phyloP scores from a whole-genome alignment of 1,140 invertebrate genomes.

The Helicoverpa armigera region DNA sequence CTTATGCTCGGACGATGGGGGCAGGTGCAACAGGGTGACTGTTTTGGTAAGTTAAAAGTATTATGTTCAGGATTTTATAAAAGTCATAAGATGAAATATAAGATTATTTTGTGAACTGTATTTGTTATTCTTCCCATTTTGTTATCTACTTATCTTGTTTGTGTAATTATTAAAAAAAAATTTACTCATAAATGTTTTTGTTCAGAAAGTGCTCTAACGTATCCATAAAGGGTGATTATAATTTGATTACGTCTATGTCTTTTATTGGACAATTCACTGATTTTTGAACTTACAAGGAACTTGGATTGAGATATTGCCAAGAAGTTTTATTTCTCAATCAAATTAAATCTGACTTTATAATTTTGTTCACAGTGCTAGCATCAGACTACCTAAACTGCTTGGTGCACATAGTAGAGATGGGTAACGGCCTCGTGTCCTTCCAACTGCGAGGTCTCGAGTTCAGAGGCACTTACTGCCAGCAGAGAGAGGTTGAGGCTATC shows the following conservation, averaged over 20 bases:
- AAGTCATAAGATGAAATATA: too few species aligned
- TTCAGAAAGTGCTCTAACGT: background rate
- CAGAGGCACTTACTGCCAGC: constrained; percentile 99
- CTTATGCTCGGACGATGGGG: constrained; percentile 97
- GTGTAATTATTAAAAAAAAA: too few species aligned
- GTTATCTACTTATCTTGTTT: too few species aligned
- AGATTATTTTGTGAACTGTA: too few species aligned
- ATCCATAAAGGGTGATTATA: background rate
- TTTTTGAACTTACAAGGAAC: too few species aligned
- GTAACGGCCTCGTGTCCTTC: constrained; percentile 99
- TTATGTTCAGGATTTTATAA: too few species aligned
- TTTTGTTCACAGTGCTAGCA: constrained; percentile 91
- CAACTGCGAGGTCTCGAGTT: constrained; percentile 99
- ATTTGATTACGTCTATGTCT: background rate
- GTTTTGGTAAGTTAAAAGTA: constrained; percentile 89
- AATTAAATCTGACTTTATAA: too few species aligned
- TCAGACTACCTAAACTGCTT: constrained; percentile 99
- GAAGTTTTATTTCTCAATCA: too few species aligned
- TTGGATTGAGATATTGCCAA: too few species aligned
- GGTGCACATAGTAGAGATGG: constrained; percentile 98
- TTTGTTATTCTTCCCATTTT: too few species aligned
- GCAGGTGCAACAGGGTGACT: constrained; percentile 97
- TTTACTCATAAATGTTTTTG: background rate
- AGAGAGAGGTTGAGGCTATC: constrained; percentile 98
- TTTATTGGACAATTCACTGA: too few species aligned